Base-by-base conservation (phyloP, 2,888 invertebrate genomes). In the Diloba caeruleocephala region DNA sequence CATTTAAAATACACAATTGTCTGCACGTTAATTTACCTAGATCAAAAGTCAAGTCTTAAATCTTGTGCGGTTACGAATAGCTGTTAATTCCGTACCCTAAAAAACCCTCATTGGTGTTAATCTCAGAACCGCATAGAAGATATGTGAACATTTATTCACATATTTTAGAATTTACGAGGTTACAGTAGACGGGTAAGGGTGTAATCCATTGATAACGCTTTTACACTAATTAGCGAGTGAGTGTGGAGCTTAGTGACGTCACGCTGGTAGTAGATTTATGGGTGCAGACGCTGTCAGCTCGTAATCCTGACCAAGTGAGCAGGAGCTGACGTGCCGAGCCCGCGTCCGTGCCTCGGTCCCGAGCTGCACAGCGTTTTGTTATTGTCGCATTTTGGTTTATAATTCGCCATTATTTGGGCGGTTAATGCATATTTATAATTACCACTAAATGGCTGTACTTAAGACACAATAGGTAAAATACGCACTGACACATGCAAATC, bases 211-310 rank as follows among this genome's bases (percentile, higher is more conserved):
- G 82, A 85, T 83, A 84, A 79, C 76, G 85, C 83, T 87, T 88
- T 89, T 87, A 84, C 82, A 79, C 81, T 88, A 90, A 89, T 90
- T 88, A 90, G 82, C 80, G 79, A 84, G 81, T 77, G 80, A 82
- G 86, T 85, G 71, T 66, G 78, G 78, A 78, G 86, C 83, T 90
- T 88, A 89, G 80, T 75, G 75, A 77, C 74, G 84, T 84, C 82
- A 85, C 84, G 79, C 76, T 84, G 79, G 76, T 73, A 71, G 71
- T 78, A 84, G 86, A 90, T 89, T 89, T 90, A 90, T 85, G 79
- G 84, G 69, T 66, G 66, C 80, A 72, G 74, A 72, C 73, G 79
- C 79, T 78, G 80, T 81, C 79, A 79, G 68, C 67, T 63, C 63
- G 72, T 82, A 84, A 82, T 81, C 81, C 80, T 70, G 71, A 66